Evolutionary conservation across 2,113 vertebrate species (phyloP).

Genomic region (Mionectes macconnelli): DNA sequence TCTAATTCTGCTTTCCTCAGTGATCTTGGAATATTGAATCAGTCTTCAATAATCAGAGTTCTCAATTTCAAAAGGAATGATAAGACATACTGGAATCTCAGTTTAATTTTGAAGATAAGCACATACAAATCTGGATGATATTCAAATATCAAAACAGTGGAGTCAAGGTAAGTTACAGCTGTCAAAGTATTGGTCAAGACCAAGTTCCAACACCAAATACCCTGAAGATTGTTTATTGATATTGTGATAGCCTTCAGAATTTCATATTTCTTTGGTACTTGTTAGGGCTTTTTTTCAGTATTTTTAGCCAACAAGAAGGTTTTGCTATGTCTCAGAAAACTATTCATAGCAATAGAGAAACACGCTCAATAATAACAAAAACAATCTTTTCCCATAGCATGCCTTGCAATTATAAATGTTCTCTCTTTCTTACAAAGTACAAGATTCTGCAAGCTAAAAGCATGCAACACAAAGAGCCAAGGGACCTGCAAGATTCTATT

Average conservation of each 20-base stretch:
- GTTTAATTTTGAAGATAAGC: background rate
- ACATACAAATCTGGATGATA: background rate
- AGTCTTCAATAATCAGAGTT: background rate
- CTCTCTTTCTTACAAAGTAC: background rate
- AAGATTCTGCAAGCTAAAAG: background rate
- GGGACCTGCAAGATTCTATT: conserved; percentile 14
- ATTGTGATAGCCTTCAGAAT: background rate
- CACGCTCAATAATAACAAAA: background rate
- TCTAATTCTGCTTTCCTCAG: background rate
- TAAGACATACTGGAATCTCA: background rate
- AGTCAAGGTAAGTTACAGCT: rapidly evolving
- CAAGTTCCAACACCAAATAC: background rate
- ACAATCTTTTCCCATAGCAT: background rate
- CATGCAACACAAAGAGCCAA: background rate
- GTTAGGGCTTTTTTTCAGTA: background rate
- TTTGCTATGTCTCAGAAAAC: background rate
- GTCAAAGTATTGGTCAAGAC: background rate
- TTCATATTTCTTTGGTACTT: background rate
- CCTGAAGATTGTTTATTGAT: background rate
- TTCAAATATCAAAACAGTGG: background rate
- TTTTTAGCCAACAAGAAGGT: background rate
- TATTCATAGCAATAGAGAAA: background rate
- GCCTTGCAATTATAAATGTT: background rate
- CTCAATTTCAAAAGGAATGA: background rate
- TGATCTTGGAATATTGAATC: background rate